Evolutionary conservation across 2,113 vertebrate species (phyloP), one percentile per base, ranked within the genome.

Genomic region (Calonectris borealis): DNA sequence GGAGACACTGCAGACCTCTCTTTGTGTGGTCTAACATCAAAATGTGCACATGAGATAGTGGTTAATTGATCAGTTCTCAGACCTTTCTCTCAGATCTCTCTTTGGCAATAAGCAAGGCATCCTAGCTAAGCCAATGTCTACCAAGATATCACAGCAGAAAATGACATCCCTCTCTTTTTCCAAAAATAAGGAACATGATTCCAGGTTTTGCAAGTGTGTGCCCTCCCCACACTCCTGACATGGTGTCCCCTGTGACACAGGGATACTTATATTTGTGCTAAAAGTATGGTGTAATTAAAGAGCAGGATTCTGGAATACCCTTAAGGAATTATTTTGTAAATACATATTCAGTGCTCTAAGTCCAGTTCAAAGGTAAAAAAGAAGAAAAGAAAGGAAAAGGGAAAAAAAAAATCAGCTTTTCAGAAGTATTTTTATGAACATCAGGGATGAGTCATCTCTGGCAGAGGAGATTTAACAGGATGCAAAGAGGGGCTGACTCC

Each of bases 381-480:
- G 0, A 24, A 46, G 22, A 40, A 73, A 65, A 46, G 9, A 68
- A 70, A 42, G 5, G 6, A 16, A 42, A 42, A 31, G 8, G 21
- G 3, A 2, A n/a, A 55, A 83, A 80, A 90, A 79, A 58, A 12
- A 29, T 57, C 72, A 49, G 51, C 48, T 84, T 40, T 93, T 83
- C 42, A 90, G 79, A 95, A 95, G 62, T 88, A 91, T 96, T 96
- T 93, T 97, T 93, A 86, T 95, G 91, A 94, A 91, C 38, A 51
- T 95, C 71, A 77, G 24, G 48, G 40, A 93, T 97, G 95, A 97
- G 86, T 97, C 94, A 94, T 93, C 83, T 46, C 91, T 95, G 95
- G 92, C 92, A 96, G 75, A 79, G 65, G 71, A 95, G 75, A 93
- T 71, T 88, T 96, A 94, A 81, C 75, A 93, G 86, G 94, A 94